These are phyloP conservation scores for Thecocarcelia acutangulata DNA, from an alignment of 2,888 invertebrate genomes.

Conservation along the genomic window DNA sequence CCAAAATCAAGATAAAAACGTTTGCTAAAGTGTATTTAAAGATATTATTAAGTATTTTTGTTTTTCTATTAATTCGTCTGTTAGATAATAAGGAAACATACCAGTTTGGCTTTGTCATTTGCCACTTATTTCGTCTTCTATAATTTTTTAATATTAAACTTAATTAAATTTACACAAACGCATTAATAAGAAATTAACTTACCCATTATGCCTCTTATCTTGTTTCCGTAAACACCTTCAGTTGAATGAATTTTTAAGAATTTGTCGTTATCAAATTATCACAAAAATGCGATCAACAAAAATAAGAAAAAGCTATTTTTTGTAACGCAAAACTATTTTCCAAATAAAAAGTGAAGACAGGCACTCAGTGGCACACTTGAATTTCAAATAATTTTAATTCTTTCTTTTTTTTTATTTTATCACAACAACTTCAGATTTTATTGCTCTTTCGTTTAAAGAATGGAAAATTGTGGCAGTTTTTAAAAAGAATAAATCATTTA, in stretches of 20 bases:
- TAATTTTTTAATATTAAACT: not conserved
- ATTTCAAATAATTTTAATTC: slow-evolving; percentile 12
- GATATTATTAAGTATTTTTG: too few species aligned
- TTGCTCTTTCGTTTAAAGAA: slow-evolving; percentile 38
- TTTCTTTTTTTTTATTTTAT: slow-evolving; percentile 16
- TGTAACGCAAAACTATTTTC: slow-evolving; percentile 35
- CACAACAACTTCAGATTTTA: slow-evolving; percentile 31
- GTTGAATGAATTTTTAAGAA: not conserved
- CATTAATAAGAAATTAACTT: slow-evolving; percentile 25
- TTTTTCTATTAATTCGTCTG: too few species aligned
- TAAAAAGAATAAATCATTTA: slow-evolving; percentile 15
- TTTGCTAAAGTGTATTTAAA: too few species aligned
- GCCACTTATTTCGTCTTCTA: not conserved
- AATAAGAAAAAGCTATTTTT: not conserved
- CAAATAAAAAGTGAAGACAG: slow-evolving; percentile 29
- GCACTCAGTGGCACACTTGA: slow-evolving; percentile 44
- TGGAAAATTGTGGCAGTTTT: slow-evolving; percentile 6
- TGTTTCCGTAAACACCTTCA: not conserved
- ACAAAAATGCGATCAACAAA: slow-evolving; percentile 5
- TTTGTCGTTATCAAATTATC: slow-evolving; percentile 7
- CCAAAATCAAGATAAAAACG: too few species aligned
- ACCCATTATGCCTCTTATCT: slow-evolving; percentile 62
- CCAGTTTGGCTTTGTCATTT: too few species aligned
- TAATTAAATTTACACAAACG: not conserved
- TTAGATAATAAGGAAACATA: too few species aligned